Percentiles rank a stretch among this genome's conserved stretches.
phyloP scores from a whole-genome alignment of 2,113 vertebrate genomes.

The Carassius carassius region DNA sequence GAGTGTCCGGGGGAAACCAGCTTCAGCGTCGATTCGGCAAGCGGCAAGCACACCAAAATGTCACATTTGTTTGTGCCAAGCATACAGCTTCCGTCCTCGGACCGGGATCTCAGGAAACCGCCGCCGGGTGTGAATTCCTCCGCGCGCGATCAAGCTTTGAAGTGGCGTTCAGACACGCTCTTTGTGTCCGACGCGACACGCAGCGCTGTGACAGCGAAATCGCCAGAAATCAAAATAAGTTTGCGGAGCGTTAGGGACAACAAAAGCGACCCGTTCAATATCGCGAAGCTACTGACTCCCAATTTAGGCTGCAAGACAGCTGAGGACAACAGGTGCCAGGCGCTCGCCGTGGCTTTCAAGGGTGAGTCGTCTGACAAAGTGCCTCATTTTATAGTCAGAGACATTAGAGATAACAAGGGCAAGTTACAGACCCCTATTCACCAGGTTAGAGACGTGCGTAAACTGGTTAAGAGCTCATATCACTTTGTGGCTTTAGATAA shows the following conservation, averaged over 20 bases:
- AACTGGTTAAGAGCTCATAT: constrained; percentile 91
- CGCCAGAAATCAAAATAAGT: constrained; percentile 91
- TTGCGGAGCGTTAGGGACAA: constrained; percentile 78
- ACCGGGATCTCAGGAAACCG: constrained; percentile 67
- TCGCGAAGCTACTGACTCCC: constrained; percentile 84
- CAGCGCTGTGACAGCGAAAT: constrained; percentile 69
- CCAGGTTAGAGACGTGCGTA: constrained; percentile 93
- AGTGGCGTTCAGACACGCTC: constrained; percentile 59
- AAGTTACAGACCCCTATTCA: constrained; percentile 86
- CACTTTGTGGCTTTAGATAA: constrained; percentile 82
- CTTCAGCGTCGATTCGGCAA: constrained; percentile 54
- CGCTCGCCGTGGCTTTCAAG: constrained; percentile 68
- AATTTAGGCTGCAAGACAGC: constrained; percentile 69
- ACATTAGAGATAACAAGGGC: constrained; percentile 86
- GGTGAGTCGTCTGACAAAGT: constrained; percentile 84
- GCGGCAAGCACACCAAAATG: constrained; percentile 84
- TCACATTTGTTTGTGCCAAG: constrained; percentile 91
- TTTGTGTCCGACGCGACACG: constrained; percentile 59
- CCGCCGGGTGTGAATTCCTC: constrained; percentile 47
- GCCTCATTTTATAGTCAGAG: constrained; percentile 90
- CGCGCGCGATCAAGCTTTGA: constrained; percentile 30
- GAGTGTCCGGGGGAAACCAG: constrained; percentile 51
- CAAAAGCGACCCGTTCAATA: constrained; percentile 77
- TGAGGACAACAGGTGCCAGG: constrained; percentile 73
- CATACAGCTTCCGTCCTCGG: constrained; percentile 80